phyloP scores from a whole-genome alignment of 2,113 vertebrate species.

The Arenaria interpres region DNA sequence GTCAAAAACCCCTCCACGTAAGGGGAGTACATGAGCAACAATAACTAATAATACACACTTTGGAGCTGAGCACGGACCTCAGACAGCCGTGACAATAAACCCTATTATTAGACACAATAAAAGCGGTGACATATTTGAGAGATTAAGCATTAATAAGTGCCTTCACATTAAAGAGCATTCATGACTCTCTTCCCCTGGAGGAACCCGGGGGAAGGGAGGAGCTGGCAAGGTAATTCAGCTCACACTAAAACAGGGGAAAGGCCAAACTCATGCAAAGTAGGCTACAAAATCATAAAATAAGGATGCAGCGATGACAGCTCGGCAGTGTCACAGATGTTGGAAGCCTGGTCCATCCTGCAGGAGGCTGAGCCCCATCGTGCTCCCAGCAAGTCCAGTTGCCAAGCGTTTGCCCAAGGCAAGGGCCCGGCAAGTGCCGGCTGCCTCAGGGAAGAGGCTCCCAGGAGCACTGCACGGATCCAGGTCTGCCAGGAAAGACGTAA shows the following conservation, averaged over 20 bases:
- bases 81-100: not conserved
- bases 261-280: not conserved
- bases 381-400: not conserved
- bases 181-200: not conserved
- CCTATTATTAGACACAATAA: constrained; percentile 10
- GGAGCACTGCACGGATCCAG: not conserved
- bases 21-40: not conserved
- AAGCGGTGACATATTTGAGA: constrained; percentile 4
- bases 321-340: not conserved
- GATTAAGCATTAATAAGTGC: constrained; percentile 10
- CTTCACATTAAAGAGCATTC: not conserved
- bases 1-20: not conserved
- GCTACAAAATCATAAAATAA: not conserved
- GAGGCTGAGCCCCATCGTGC: not conserved
- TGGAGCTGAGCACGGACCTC: not conserved
- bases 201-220: not conserved
- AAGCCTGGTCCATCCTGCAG: not conserved
- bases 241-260: not conserved
- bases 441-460: not conserved
- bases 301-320: not conserved
- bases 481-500: not conserved
- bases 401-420: not conserved
- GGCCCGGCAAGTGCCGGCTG: not conserved
- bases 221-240: not conserved
- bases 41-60: not conserved